Percentiles rank a stretch among this genome's conserved stretches.
Evolutionary conservation across 53 echinoderm and acorn worm genomes (phyloP).

Genomic region (Glandiceps talaboti): DNA sequence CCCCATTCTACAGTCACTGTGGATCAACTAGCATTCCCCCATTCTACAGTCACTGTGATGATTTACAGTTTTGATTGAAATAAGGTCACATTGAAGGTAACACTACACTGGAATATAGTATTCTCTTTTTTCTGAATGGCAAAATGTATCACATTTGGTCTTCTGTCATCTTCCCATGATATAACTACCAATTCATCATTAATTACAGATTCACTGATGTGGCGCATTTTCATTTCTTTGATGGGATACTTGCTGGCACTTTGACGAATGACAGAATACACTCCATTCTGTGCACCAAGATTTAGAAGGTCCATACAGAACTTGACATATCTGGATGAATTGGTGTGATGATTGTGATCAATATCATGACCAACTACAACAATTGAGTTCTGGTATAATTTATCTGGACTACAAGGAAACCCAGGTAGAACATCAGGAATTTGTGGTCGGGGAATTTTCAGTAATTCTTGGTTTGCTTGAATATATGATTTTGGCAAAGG

Average conservation of each 20-base stretch:
- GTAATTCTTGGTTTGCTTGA: background rate
- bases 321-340: background rate
- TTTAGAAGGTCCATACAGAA: background rate
- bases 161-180: background rate
- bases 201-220: background rate
- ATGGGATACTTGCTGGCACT: background rate
- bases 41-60: no score
- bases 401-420: background rate
- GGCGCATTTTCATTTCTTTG: no score
- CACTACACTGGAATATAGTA: background rate
- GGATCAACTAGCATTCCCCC: no score
- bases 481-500: background rate
- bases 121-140: background rate
- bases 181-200: background rate
- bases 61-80: background rate
- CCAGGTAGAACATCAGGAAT: background rate
- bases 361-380: background rate
- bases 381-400: no score
- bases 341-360: background rate
- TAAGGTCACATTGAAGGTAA: background rate
- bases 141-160: background rate
- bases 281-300: background rate
- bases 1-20: no score
- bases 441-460: background rate
- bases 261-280: background rate